Evolutionary conservation across 2,888 invertebrate species (phyloP).

Genomic region (Arctia plantaginis): DNA sequence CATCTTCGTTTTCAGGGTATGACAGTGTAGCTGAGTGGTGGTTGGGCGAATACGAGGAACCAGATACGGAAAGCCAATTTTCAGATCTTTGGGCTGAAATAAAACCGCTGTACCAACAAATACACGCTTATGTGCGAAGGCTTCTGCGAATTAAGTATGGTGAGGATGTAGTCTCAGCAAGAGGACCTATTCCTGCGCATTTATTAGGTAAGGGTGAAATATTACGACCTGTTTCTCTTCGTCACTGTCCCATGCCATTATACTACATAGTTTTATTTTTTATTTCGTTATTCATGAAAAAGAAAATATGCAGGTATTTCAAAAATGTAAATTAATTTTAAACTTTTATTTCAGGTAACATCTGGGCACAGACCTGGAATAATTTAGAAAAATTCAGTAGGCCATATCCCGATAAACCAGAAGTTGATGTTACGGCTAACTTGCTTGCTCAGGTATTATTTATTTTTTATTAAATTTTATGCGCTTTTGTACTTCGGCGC

Average conservation of each 20-base stretch:
- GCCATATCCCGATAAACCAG: slow-evolving; percentile 90
- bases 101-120: slow-evolving; percentile 92
- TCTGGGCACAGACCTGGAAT: slow-evolving; percentile 94
- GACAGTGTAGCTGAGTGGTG: slow-evolving; percentile 90
- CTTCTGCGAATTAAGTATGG: slow-evolving; percentile 90
- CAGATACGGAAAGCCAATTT: slow-evolving; percentile 89
- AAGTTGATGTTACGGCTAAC: slow-evolving; percentile 90
- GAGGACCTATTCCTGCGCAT: slow-evolving; percentile 92
- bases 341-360: slow-evolving; percentile 87
- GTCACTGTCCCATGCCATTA: neutral
- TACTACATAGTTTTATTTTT: neutral
- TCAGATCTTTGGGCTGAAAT: slow-evolving; percentile 90
- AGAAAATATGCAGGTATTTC: neutral
- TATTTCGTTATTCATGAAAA: neutral
- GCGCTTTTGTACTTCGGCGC: too few relatives aligned
- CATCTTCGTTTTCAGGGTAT: slow-evolving; percentile 82
- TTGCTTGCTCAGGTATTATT: slow-evolving; percentile 88
- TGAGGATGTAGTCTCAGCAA: slow-evolving; percentile 87
- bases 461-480: too few relatives aligned
- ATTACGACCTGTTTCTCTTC: neutral
- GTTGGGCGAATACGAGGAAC: slow-evolving; percentile 90
- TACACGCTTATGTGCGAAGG: slow-evolving; percentile 93
- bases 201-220: slow-evolving; percentile 84
- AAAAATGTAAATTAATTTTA: neutral
- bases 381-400: slow-evolving; percentile 88